Base-by-base conservation (phyloP, 2,113 vertebrate species). In the Anas platyrhynchos region DNA sequence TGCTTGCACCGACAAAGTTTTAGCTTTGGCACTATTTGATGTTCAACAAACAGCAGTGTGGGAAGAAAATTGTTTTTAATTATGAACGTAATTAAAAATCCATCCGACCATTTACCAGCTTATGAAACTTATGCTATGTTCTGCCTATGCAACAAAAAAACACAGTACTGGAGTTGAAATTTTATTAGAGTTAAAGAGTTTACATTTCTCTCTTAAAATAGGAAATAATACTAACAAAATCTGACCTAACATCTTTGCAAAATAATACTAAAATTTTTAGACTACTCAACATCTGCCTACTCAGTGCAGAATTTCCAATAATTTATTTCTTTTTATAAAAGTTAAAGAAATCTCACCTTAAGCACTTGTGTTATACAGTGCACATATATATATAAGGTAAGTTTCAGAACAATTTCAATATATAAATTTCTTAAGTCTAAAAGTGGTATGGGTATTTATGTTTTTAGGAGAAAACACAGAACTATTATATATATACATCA, bases 61-160 rank as follows among this genome's bases (percentile, higher is more conserved):
- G 79, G 41, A 81, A 92, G 72, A 73, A 96, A 78, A 55, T 13
- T 41, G 44, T 7, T 89, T 88, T 89, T 75, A 91, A 91, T 54
- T 86, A 65, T 8, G 17, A 36, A n/a, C 7, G 13, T 55, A 44
- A 16, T 34, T 22, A 65, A 89, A 88, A 89, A 56, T 38, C 34
- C 11, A n/a, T 71, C 50, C 9, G 27, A 5, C 3, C 50, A 15
- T 38, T 62, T 44, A 72, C 59, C 74, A 69, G 1, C 14, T 58
- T 76, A 23, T 22, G 38, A 94, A 93, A 32, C 8, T 74, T 72
- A 38, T 67, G 61, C 38, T 87, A 62, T 84, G 65, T 38, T 87
- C 86, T 63, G 18, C 32, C 50, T 43, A 80, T 68, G 52, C 32
- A 86, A 58, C 48, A 79, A 65, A 21, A 76, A 76, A 83, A 73